These are phyloP conservation scores for Phaethon lepturus DNA, from an alignment of 2,113 vertebrate genomes.

Conservation along the genomic window DNA sequence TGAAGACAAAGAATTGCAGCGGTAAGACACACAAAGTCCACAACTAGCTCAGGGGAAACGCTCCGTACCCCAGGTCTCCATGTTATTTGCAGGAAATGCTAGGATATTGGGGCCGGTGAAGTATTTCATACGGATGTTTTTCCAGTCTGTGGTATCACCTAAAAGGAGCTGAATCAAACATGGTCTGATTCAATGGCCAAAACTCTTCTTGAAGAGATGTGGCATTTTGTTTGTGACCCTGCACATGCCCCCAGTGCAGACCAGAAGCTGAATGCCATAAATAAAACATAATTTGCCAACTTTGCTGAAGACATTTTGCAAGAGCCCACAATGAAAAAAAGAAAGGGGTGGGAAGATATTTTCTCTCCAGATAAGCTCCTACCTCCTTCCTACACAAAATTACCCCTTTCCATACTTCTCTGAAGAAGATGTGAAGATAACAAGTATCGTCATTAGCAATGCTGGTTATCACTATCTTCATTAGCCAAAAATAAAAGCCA, in stretches of 20 bases:
- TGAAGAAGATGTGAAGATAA: neutral
- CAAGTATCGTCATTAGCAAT: neutral
- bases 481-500: constrained; percentile 21
- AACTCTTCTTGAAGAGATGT: neutral
- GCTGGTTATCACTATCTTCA: neutral
- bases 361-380: neutral
- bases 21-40: neutral
- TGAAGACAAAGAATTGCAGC: neutral
- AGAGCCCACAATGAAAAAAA: neutral
- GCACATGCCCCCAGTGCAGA: neutral
- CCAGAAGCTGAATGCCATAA: neutral
- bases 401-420: neutral
- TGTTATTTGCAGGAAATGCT: neutral
- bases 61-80: neutral
- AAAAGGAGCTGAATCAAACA: neutral
- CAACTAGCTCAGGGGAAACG: neutral
- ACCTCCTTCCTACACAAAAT: neutral
- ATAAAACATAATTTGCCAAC: neutral
- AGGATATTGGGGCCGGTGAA: neutral
- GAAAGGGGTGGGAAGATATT: neutral
- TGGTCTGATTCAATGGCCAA: neutral
- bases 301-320: neutral
- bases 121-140: neutral
- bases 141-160: neutral
- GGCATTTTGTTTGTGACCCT: neutral